phyloP scores from a whole-genome alignment of 1,140 invertebrate species.

The Glossosoma conforme region DNA sequence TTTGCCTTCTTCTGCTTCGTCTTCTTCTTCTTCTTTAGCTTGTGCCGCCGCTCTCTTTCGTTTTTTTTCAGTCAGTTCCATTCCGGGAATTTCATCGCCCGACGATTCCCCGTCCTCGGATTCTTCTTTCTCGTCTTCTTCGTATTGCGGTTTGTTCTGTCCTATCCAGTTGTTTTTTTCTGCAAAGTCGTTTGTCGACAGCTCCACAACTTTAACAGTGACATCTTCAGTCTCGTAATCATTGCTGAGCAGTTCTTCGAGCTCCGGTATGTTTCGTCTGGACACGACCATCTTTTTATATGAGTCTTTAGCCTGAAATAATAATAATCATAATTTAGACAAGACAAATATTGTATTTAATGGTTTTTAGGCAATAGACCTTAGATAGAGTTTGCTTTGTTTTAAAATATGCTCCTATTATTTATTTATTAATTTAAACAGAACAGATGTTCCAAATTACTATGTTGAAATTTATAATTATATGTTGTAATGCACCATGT shows the following conservation, averaged over 20 bases:
- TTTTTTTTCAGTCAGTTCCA: constrained; percentile 48
- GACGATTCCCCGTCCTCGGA: constrained; percentile 36
- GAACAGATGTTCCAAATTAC: too few relatives aligned
- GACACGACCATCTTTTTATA: constrained; percentile 62
- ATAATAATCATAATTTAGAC: constrained; percentile 20
- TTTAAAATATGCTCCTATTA: background rate
- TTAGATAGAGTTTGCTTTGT: background rate
- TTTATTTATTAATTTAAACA: background rate
- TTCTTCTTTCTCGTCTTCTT: constrained; percentile 39
- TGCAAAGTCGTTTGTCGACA: constrained; percentile 60
- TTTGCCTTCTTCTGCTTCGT: constrained; percentile 16
- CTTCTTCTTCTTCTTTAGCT: constrained; percentile 28
- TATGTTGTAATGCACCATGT: too few relatives aligned
- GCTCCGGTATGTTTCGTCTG: constrained; percentile 58
- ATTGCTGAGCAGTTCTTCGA: constrained; percentile 60
- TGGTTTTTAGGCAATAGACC: too few relatives aligned
- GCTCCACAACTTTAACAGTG: constrained; percentile 68
- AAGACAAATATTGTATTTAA: background rate
- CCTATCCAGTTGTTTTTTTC: constrained; percentile 65
- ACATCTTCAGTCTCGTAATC: constrained; percentile 70
- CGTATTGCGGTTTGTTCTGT: constrained; percentile 54
- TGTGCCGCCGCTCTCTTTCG: constrained; percentile 26
- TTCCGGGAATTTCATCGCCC: constrained; percentile 51
- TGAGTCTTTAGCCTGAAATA: constrained; percentile 55
- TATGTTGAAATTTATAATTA: too few relatives aligned